Conservation (phyloP, 2,888 invertebrate genomes). For the Drosophila kuntzei region DNA sequence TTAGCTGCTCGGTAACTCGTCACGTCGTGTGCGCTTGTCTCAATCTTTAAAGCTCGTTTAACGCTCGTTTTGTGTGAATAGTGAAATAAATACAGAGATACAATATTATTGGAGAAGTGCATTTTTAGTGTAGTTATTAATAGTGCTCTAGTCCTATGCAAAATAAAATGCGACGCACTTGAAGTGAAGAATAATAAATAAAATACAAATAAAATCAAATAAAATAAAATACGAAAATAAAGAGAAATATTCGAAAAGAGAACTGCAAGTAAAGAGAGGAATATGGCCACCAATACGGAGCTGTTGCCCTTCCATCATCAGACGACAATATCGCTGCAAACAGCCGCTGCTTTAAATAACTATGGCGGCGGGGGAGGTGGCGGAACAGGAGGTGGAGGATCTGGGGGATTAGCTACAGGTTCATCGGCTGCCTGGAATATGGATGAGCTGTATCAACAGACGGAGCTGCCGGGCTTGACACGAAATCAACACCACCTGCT, state of each 20-base stretch:
- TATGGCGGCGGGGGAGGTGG: conserved; percentile 81
- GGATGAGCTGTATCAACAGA: conserved; percentile 85
- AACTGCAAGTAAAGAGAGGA: conserved; percentile 13
- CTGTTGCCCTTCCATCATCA: conserved; percentile 85
- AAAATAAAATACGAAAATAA: conserved; percentile 14
- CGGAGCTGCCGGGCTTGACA: conserved; percentile 85
- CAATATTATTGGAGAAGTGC: conserved; percentile 10
- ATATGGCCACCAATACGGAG: conserved; percentile 84
- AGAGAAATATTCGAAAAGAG: conserved; percentile 11
- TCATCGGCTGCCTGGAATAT: conserved; percentile 68
- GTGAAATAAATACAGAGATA: conserved; percentile 31
- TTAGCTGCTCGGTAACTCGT: conserved; percentile 43
- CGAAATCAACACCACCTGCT: conserved; percentile 85
- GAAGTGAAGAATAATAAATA: conserved; percentile 10
- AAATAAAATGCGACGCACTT: conserved; percentile 60
- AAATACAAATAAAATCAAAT: no score
- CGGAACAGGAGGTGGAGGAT: no score
- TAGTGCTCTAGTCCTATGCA: conserved; percentile 13
- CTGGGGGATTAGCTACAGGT: conserved; percentile 40
- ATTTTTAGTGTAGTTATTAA: not conserved
- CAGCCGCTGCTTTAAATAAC: conserved; percentile 83
- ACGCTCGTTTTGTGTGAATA: conserved; percentile 21
- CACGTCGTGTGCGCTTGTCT: conserved; percentile 40
- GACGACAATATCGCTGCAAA: conserved; percentile 83
- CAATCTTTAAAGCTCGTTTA: conserved; percentile 15